Conservation (phyloP, 2,113 vertebrate species). For the Platanista minor region DNA sequence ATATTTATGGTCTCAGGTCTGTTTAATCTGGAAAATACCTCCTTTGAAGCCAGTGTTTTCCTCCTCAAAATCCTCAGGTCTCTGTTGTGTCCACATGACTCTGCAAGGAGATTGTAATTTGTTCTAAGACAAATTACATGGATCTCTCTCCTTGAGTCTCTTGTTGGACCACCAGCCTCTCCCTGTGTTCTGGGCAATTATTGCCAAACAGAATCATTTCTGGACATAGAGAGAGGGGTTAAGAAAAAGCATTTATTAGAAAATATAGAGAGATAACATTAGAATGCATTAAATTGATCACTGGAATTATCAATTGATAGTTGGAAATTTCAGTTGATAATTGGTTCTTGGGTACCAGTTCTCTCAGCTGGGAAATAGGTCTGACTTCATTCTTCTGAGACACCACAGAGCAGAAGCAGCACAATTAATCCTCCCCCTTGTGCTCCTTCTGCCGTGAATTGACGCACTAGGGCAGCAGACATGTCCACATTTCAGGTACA, state of each 20-base stretch:
- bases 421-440: rapidly evolving
- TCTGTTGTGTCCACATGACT: neutral
- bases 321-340: neutral
- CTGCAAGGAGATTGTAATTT: neutral
- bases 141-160: neutral
- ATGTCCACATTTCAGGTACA: neutral
- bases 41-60: neutral
- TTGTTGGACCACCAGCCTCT: neutral
- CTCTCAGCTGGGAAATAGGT: rapidly evolving
- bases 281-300: neutral
- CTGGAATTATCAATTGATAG: neutral
- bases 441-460: neutral
- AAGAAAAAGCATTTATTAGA: no score
- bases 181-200: no score
- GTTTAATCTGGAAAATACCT: neutral
- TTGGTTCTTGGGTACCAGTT: neutral
- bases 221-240: no score
- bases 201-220: neutral
- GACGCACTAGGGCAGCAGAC: neutral
- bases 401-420: neutral
- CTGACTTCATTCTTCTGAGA: neutral
- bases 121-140: no score
- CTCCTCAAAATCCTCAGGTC: neutral
- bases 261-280: neutral
- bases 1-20: neutral